Percentiles rank a stretch among this genome's conserved stretches.
Conservation (phyloP, 1,140 invertebrate genomes). For the Aphis craccivora region DNA sequence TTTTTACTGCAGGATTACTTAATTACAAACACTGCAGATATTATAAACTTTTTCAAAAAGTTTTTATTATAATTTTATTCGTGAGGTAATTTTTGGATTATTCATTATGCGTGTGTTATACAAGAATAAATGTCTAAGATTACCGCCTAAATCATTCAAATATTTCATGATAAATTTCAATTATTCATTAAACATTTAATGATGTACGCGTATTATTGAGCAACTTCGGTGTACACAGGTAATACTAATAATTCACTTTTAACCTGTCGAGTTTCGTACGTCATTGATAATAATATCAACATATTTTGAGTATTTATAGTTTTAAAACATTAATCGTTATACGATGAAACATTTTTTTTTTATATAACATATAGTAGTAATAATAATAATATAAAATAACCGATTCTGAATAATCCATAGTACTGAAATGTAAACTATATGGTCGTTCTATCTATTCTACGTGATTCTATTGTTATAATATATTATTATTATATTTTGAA, state of each 20-base stretch:
- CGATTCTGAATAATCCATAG: background rate
- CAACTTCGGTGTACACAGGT: background rate
- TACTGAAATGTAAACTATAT: conserved; percentile 4
- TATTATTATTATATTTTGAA: conserved; percentile 8
- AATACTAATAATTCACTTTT: background rate
- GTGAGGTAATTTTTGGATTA: background rate
- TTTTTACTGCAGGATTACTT: conserved; percentile 16
- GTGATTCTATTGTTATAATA: background rate
- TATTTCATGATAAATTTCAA: background rate
- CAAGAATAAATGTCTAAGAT: background rate
- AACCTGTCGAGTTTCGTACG: background rate
- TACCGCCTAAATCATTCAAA: background rate
- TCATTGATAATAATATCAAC: background rate
- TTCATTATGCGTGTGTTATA: background rate
- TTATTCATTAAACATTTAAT: background rate
- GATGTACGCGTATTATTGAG: background rate
- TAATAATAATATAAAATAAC: background rate
- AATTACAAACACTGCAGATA: background rate
- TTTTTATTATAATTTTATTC: conserved; percentile 10
- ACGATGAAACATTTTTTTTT: background rate
- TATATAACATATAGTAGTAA: background rate
- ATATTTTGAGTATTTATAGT: background rate
- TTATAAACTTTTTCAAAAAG: background rate
- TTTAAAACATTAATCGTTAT: background rate
- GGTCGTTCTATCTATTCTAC: background rate